These are phyloP conservation scores for Megalonaias nervosa DNA, from an alignment of 1,140 invertebrate genomes.

Conservation along the genomic window DNA sequence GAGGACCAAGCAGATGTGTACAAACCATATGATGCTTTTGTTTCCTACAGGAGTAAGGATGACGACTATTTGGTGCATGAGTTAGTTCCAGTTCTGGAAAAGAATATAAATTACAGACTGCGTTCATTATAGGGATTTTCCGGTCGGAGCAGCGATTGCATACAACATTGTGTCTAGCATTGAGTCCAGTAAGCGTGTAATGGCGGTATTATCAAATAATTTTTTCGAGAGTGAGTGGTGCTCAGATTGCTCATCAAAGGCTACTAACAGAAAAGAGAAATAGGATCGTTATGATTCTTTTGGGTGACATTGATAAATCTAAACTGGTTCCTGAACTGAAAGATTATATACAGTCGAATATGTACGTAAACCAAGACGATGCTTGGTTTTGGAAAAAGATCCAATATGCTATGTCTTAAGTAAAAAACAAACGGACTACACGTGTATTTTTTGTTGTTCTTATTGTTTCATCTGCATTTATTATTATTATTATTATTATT, in stretches of 20 bases:
- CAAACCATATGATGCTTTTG: slow-evolving; percentile 54
- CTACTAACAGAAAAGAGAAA: slow-evolving; percentile 37
- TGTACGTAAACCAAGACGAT: slow-evolving; percentile 76
- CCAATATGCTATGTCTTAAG: slow-evolving; percentile 84
- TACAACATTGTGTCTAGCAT: slow-evolving; percentile 50
- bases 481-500: no score
- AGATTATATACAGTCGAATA: slow-evolving; percentile 74
- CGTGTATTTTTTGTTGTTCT: no score
- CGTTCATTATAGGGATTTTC: slow-evolving; percentile 55
- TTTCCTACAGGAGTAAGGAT: slow-evolving; percentile 56
- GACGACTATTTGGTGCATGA: slow-evolving; percentile 50
- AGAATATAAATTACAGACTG: slow-evolving; percentile 50
- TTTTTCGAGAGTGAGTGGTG: slow-evolving; percentile 54
- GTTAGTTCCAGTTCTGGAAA: slow-evolving; percentile 54
- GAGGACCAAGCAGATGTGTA: slow-evolving; percentile 27
- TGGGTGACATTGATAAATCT: slow-evolving; percentile 33
- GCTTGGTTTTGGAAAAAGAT: slow-evolving; percentile 96
- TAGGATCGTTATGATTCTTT: slow-evolving; percentile 43
- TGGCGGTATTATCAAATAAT: slow-evolving; percentile 37
- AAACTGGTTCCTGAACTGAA: slow-evolving; percentile 45
- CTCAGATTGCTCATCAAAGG: slow-evolving; percentile 48
- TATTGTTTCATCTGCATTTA: no score
- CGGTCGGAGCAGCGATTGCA: slow-evolving; percentile 49
- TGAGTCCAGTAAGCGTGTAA: slow-evolving; percentile 49
- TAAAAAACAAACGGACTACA: slow-evolving; percentile 1